Percentiles rank a stretch among this genome's conserved stretches.
Conservation (phyloP, 2,113 vertebrate species). For the Tyrannus savana region DNA sequence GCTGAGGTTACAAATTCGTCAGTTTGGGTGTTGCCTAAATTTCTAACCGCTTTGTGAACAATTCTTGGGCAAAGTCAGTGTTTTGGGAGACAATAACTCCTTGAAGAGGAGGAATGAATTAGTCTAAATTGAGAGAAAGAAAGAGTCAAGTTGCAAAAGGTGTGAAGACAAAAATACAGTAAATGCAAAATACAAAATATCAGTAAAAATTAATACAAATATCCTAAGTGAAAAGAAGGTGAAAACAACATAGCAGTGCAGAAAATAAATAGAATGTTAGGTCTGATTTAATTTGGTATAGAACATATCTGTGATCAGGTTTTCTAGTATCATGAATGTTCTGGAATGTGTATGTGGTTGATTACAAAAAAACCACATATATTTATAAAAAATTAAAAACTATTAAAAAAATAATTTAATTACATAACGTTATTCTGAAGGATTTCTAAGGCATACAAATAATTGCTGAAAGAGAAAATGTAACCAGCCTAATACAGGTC, state of each 20-base stretch:
- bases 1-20: not conserved
- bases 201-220: not conserved
- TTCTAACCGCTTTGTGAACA: not conserved
- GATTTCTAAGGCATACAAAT: not conserved
- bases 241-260: not conserved
- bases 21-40: not conserved
- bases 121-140: not conserved
- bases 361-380: not conserved
- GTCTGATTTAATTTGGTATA: not conserved
- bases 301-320: not conserved
- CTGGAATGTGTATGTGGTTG: not conserved
- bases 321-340: not conserved
- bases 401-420: not conserved
- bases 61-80: not conserved
- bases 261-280: not conserved
- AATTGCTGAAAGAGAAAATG: not conserved
- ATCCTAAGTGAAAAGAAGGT: not conserved
- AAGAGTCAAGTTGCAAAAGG: not conserved
- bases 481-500: not conserved
- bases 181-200: not conserved
- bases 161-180: not conserved
- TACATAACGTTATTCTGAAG: rapidly evolving
- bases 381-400: not conserved
- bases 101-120: not conserved
- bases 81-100: not conserved